phyloP scores from a whole-genome alignment of 1,140 invertebrate species.

The Capitella teleta region DNA sequence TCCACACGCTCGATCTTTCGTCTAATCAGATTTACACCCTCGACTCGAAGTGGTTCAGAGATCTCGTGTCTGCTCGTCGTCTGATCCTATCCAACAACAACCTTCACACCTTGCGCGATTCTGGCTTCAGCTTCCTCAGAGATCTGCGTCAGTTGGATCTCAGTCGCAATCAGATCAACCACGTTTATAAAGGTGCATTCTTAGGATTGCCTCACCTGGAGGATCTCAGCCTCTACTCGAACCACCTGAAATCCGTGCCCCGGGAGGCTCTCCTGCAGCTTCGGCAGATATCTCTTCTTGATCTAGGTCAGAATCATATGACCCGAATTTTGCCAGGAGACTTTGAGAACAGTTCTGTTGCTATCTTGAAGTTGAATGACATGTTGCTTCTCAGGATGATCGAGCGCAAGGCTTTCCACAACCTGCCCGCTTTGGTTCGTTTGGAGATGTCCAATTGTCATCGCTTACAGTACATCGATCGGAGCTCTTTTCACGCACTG shows the following conservation, averaged over 20 bases:
- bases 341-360: not conserved
- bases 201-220: not conserved
- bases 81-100: slow-evolving; percentile 3
- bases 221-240: not conserved
- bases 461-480: slow-evolving; percentile 6
- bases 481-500: slow-evolving; percentile 1
- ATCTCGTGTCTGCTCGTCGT: not conserved
- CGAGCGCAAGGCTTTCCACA: slow-evolving; percentile 2
- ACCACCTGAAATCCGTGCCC: slow-evolving; percentile 7
- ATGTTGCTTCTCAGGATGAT: slow-evolving; percentile 4
- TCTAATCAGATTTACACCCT: slow-evolving; percentile 2
- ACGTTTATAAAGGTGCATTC: slow-evolving; percentile 8
- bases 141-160: slow-evolving; percentile 4
- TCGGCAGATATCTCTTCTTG: not conserved
- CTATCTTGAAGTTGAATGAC: slow-evolving; percentile 2
- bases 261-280: not conserved
- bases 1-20: slow-evolving; percentile 6
- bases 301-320: not conserved
- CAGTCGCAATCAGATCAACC: slow-evolving; percentile 6
- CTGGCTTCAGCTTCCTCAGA: not conserved
- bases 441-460: slow-evolving; percentile 2
- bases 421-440: not conserved
- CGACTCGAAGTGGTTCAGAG: slow-evolving; percentile 8
- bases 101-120: slow-evolving; percentile 2
- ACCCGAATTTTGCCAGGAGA: not conserved